Evolutionary conservation across 2,797 vertebrate genomes (phyloP), one percentile per base, ranked within the genome.

Genomic region (Agapornis canus): DNA sequence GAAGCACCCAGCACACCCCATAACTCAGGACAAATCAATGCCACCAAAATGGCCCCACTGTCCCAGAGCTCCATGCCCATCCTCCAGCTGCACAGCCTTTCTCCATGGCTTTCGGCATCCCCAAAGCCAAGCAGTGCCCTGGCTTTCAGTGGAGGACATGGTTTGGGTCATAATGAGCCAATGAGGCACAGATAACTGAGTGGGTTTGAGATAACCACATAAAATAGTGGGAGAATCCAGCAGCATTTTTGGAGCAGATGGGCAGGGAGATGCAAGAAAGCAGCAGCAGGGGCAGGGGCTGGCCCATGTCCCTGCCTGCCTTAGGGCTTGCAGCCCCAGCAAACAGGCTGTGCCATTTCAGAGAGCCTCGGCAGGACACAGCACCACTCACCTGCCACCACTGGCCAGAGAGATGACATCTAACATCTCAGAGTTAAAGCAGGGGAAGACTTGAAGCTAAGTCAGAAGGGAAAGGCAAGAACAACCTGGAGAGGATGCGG

Each of bases 101-200:
- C 43, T 25, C 47, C 27, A 27, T 0, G 35, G 2, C 19, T 48
- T 75, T 49, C 3, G 15, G 63, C 48, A 83, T 14, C 25, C 52
- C 13, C 6, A 45, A 37, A 47, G 1, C 0, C 10, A 40, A 86
- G 31, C 48, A 26, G 9, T 19, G 37, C 22, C 27, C 32, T n/a
- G 13, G 39, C 23, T 51, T 17, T 47, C 51, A 40, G 29, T 2
- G 1, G 40, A 68, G 17, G 10, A 12, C 47, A 73, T 2, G 1
- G 17, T 54, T 54, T 45, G 29, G 13, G n/a, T 47, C 31, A 23
- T 0, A 0, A 42, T 20, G n/a, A n/a, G 15, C 48, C 52, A 66
- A 0, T 0, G 3, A 72, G 26, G 57, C 56, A 39, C 7, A 77
- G 42, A 11, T 11, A 40, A 49, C 29, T 6, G 2, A 11, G 14